phyloP scores from a whole-genome alignment of 2,113 vertebrate species.

The Heptranchias perlo region DNA sequence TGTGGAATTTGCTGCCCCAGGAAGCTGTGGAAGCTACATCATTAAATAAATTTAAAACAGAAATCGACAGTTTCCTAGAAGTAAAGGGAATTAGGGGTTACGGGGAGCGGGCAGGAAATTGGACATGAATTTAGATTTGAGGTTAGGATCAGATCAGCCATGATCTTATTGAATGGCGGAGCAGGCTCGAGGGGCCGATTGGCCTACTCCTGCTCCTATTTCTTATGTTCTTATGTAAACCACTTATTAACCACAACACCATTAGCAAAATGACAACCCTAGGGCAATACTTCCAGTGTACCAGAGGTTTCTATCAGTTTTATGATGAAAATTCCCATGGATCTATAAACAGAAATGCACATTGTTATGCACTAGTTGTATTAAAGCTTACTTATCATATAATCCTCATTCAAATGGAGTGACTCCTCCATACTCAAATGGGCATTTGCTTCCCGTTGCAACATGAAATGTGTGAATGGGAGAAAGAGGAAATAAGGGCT shows the following conservation, averaged over 20 bases:
- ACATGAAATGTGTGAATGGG: conserved; percentile 26
- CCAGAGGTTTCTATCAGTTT: not conserved
- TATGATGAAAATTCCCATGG: not conserved
- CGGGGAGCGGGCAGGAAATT: too few species aligned
- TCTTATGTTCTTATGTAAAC: too few species aligned
- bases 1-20: too few species aligned
- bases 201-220: too few species aligned
- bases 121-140: too few species aligned
- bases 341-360: not conserved
- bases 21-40: too few species aligned
- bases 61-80: too few species aligned
- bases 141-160: too few species aligned
- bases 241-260: not conserved
- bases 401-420: conserved; percentile 32
- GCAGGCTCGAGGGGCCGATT: too few species aligned
- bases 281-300: not conserved
- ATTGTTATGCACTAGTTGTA: not conserved
- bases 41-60: too few species aligned
- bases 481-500: conserved; percentile 34
- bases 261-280: not conserved
- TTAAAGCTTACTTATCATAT: not conserved
- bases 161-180: too few species aligned
- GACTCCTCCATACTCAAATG: conserved; percentile 23
- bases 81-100: too few species aligned
- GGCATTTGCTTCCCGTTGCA: conserved; percentile 26